Evolutionary conservation across 2,888 invertebrate species (phyloP).

Genomic region (Chouioia cunea): DNA sequence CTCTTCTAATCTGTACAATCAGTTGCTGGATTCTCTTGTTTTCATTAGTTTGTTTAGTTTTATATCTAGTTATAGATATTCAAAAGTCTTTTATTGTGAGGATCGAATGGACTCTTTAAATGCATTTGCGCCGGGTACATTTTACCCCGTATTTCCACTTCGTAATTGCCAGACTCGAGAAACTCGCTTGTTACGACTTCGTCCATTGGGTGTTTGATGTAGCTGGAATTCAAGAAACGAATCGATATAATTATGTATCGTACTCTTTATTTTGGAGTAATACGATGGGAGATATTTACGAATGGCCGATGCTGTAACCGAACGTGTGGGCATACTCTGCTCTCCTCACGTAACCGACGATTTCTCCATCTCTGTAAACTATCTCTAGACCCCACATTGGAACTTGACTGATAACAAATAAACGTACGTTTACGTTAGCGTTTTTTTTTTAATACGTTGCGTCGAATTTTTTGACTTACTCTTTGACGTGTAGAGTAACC

Average conservation of each 20-base stretch:
- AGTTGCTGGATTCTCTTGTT: conserved; percentile 12
- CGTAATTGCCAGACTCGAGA: conserved; percentile 79
- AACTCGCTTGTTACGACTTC: conserved; percentile 76
- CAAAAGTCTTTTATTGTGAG: conserved; percentile 77
- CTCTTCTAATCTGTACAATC: too few relatives aligned
- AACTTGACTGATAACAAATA: conserved; percentile 67
- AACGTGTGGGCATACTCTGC: conserved; percentile 82
- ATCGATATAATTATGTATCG: too few relatives aligned
- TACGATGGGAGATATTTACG: conserved; percentile 68
- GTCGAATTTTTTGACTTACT: conserved; percentile 68
- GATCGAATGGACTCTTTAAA: conserved; percentile 85
- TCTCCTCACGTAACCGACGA: conserved; percentile 84
- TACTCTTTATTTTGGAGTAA: conserved; percentile 14
- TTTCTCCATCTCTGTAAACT: conserved; percentile 81
- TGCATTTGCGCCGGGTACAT: conserved; percentile 79
- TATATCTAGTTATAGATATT: conserved; percentile 35
- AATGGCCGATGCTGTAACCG: conserved; percentile 74
- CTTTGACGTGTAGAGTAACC: conserved; percentile 79
- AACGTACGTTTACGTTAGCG: not conserved
- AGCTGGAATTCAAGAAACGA: conserved; percentile 64
- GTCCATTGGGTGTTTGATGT: conserved; percentile 73
- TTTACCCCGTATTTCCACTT: conserved; percentile 85
- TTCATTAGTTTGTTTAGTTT: not conserved
- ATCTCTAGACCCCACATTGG: conserved; percentile 90
- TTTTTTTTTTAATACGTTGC: too few relatives aligned